A percentile compares a stretch with the other conserved stretches of the same genome.
Conservation (phyloP, 1,140 invertebrate genomes). For the Diorhabda sublineata region DNA sequence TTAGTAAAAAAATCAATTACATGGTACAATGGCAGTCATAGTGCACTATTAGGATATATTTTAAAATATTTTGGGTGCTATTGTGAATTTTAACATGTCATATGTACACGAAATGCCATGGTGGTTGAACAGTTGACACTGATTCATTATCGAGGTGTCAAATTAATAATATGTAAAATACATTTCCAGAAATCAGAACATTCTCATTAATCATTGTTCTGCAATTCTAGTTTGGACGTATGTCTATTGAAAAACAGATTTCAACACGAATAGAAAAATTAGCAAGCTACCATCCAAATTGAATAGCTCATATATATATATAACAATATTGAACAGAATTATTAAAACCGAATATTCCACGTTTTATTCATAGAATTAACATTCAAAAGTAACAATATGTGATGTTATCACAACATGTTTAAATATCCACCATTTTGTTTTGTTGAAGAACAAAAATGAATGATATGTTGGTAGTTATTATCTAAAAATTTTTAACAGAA, state of each 20-base stretch:
- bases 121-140: conserved; percentile 12
- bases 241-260: not conserved
- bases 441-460: too few relatives aligned
- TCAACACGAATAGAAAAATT: not conserved
- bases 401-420: too few relatives aligned
- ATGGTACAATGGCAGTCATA: not conserved
- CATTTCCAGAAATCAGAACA: not conserved
- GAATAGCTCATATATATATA: too few relatives aligned
- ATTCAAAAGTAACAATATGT: too few relatives aligned
- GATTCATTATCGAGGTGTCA: conserved; percentile 7
- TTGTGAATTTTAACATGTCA: conserved; percentile 9
- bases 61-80: conserved; percentile 7
- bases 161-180: conserved; percentile 3
- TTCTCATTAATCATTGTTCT: not conserved
- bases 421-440: too few relatives aligned
- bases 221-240: not conserved
- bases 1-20: conserved; percentile 19
- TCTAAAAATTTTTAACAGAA: too few relatives aligned
- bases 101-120: conserved; percentile 7
- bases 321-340: too few relatives aligned
- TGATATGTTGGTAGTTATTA: too few relatives aligned
- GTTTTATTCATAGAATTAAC: too few relatives aligned
- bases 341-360: too few relatives aligned
- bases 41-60: not conserved
- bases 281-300: not conserved